Percentiles rank a stretch among this genome's conserved stretches.
Evolutionary conservation across 2,113 vertebrate genomes (phyloP).

Genomic region (Misgurnus mizolepis): DNA sequence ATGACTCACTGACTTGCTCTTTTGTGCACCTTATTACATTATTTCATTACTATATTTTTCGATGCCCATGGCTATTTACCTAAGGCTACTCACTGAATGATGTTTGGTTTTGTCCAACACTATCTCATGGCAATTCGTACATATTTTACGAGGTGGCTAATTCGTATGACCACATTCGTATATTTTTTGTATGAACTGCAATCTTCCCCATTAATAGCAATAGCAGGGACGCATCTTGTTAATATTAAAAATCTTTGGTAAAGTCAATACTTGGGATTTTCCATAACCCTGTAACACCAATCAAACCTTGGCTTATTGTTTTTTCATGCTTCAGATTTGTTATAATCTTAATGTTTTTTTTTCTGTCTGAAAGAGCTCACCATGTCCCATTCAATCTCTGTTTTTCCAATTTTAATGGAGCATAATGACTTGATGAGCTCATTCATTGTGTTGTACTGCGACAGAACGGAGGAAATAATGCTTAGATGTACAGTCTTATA

Average conservation of each 20-base stretch:
- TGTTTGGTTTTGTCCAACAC: too few species aligned
- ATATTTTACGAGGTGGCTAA: too few species aligned
- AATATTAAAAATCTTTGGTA: neutral
- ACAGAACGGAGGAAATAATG: too few species aligned
- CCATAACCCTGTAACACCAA: neutral
- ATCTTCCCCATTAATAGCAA: too few species aligned
- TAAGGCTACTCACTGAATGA: too few species aligned
- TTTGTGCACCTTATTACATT: conserved; percentile 3
- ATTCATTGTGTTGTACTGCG: neutral
- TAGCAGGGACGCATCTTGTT: too few species aligned
- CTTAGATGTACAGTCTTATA: too few species aligned
- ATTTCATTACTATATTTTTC: conserved; percentile 1
- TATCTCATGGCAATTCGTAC: neutral
- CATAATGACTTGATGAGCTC: neutral
- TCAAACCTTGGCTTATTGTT: neutral
- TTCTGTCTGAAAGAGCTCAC: neutral
- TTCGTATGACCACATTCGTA: too few species aligned
- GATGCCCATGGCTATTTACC: neutral
- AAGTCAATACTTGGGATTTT: neutral
- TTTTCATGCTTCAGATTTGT: neutral
- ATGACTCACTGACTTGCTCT: neutral
- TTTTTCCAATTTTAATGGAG: neutral
- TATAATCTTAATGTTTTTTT: neutral
- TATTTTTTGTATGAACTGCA: too few species aligned
- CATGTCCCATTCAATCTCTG: neutral